These are phyloP conservation scores for Poeciliopsis infans DNA, from an alignment of 2,797 vertebrate species.

Conservation along the genomic window DNA sequence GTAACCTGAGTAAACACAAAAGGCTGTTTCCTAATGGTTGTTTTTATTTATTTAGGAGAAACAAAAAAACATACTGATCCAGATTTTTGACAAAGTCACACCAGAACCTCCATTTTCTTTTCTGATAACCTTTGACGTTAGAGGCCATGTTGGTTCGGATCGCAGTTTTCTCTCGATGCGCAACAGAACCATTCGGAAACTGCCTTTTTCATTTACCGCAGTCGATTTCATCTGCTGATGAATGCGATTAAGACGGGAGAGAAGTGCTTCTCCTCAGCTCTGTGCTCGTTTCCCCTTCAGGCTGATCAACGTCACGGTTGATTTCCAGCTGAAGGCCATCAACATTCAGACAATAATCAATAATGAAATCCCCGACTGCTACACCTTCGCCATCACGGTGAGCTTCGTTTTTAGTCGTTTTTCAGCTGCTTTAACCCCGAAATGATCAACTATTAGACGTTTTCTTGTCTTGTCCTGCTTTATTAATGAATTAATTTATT, in stretches of 20 bases:
- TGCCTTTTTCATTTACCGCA: background rate
- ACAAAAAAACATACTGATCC: background rate
- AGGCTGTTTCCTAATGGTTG: background rate
- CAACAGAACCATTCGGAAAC: background rate
- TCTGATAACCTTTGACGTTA: background rate
- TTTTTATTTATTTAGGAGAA: background rate
- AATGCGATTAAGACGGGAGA: background rate
- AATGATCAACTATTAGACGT: background rate
- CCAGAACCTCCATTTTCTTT: background rate
- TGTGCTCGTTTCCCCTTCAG: conserved; percentile 63
- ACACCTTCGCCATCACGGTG: conserved; percentile 90
- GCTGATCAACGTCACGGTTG: conserved; percentile 90
- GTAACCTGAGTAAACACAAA: background rate
- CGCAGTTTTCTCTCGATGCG: background rate
- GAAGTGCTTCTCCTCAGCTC: background rate
- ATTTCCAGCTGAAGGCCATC: conserved; percentile 93
- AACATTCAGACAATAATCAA: conserved; percentile 95
- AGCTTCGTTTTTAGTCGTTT: conserved; percentile 28
- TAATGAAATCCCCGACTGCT: conserved; percentile 94
- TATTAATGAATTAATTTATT: background rate
- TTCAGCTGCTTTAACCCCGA: background rate
- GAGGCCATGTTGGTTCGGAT: background rate
- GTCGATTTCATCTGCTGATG: background rate
- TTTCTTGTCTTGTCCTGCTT: background rate
- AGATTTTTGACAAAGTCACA: background rate